Conservation (phyloP, 2,888 invertebrate genomes). For the Pollenia labialis region DNA sequence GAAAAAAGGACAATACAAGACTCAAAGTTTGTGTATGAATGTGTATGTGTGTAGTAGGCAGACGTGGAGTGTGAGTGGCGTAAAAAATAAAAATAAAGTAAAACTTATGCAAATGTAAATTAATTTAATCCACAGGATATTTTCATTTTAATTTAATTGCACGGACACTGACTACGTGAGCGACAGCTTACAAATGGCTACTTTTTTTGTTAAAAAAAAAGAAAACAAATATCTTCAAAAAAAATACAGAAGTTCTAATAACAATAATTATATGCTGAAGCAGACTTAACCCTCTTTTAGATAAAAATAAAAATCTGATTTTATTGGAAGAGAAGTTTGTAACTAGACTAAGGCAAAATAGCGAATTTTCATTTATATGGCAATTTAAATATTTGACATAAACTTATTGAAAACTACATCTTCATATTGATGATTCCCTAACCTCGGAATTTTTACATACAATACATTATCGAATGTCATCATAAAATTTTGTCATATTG, state of each 20-base stretch:
- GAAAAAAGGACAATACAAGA: constrained; percentile 49
- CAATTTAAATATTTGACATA: no score
- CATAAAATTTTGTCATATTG: no score
- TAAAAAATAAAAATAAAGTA: constrained; percentile 69
- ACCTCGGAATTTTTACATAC: no score
- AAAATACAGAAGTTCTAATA: constrained; percentile 41
- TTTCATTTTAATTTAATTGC: constrained; percentile 84
- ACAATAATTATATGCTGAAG: constrained; percentile 45
- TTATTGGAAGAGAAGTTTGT: no score
- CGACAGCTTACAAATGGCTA: constrained; percentile 79
- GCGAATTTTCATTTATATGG: no score
- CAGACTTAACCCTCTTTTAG: constrained; percentile 58
- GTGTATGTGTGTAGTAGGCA: constrained; percentile 12
- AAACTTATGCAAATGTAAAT: constrained; percentile 84
- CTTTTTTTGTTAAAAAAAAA: constrained; percentile 40
- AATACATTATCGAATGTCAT: no score
- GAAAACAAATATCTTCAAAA: constrained; percentile 28
- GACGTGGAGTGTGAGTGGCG: constrained; percentile 29
- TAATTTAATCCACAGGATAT: constrained; percentile 84
- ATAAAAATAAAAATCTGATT: neutral
- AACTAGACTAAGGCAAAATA: no score
- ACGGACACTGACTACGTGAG: constrained; percentile 83
- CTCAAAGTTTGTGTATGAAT: neutral
- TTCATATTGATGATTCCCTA: no score
- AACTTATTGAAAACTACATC: no score